Base-by-base conservation (phyloP, 2,888 invertebrate genomes). In the Cryptocephalus primarius region DNA sequence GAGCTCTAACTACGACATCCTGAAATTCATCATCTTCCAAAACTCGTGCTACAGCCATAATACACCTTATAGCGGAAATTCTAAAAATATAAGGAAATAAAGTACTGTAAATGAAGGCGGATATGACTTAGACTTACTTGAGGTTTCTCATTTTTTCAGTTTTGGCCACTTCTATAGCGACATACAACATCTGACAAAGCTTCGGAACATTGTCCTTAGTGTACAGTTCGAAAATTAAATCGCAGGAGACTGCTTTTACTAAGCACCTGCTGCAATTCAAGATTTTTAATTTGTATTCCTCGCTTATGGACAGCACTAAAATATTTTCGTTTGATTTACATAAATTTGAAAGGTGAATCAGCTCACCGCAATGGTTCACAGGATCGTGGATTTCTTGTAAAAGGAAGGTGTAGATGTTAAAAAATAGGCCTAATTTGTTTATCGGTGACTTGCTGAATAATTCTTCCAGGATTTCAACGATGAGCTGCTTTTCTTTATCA, bases 141-240 rank as follows among this genome's bases (percentile, higher is more conserved):
- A 88, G 67, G 40, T 74, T 66, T 34, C 75, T 71, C 38, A 79
- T 75, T 61, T 77, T 82, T 62, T 88, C 87, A 33, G 70, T 66
- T 62, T 79, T 79, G 9, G 83, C 80, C 12, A 87, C 68, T 55
- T 81, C 78, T 1, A 83, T 70, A 11, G 80, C 74, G 1, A 81
- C 73, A 56, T 79, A 80, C 40, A 87, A 72, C 42, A 81, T 77
- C 60, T 83, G 80, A 3, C 82, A 81, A 40, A 87, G 60, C 55
- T 79, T 70, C 1, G 78, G 71, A 2, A 77, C 73, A 50, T 80
- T 73, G 44, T 75, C 70, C 48, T 77, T 72, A 14, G 71, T 66
- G 55, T 81, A 83, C 46, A 83, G 68, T 34, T 64, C 55, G 52
- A 73, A 70, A 12, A 81, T 62, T 8, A 79, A 71, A 49, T 77